phyloP scores from a whole-genome alignment of 2,797 vertebrate species.

The Trachops cirrhosus region DNA sequence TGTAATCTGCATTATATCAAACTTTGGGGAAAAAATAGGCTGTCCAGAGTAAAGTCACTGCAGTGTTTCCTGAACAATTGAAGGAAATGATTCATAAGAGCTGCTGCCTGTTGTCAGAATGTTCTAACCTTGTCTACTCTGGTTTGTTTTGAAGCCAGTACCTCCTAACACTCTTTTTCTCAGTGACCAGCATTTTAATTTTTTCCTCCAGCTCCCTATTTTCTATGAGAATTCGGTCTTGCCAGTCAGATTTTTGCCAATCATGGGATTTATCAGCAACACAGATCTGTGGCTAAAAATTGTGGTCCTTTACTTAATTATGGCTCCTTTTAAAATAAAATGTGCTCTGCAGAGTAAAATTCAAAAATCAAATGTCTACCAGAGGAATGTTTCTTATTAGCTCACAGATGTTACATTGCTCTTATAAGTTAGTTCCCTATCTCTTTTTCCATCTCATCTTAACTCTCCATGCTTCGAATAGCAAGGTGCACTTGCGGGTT shows the following conservation, averaged over 20 bases:
- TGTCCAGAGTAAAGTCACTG: neutral
- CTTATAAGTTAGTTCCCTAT: neutral
- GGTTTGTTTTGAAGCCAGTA: neutral
- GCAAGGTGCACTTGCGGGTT: neutral
- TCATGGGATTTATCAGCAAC: neutral
- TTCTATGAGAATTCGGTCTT: neutral
- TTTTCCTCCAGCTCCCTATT: neutral
- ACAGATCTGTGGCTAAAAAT: neutral
- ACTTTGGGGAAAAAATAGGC: neutral
- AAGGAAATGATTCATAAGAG: neutral
- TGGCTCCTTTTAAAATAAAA: constrained; percentile 20
- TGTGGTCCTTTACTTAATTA: neutral
- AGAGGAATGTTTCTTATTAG: neutral
- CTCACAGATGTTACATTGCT: neutral
- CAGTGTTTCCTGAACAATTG: neutral
- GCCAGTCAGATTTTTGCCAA: neutral
- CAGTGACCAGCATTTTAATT: neutral
- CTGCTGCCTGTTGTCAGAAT: neutral
- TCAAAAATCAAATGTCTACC: neutral
- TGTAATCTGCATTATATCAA: neutral
- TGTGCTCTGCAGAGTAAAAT: neutral
- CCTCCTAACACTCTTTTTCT: neutral
- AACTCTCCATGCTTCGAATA: neutral
- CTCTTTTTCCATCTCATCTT: neutral
- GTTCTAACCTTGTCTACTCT: neutral